A percentile compares a stretch with the other conserved stretches of the same genome.
Evolutionary conservation across 1,140 invertebrate species (phyloP).

Genomic region (Pachypsylla venusta): DNA sequence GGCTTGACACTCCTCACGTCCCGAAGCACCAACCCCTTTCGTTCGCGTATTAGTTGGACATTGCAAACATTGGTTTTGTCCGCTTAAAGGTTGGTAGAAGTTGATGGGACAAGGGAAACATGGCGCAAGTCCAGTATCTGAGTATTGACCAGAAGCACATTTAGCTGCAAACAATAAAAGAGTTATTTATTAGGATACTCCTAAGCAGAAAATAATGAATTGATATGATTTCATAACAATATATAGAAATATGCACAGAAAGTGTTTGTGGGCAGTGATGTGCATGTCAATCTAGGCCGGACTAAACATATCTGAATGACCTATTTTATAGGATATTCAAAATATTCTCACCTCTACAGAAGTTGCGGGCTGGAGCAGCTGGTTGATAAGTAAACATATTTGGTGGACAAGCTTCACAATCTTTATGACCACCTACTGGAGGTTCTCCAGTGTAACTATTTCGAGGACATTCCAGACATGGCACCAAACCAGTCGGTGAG

Average conservation of each 20-base stretch:
- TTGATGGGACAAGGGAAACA: constrained; percentile 88
- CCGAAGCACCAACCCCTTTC: constrained; percentile 51
- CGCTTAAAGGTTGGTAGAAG: constrained; percentile 73
- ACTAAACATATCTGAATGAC: no score
- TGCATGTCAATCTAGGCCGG: no score
- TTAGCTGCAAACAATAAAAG: constrained; percentile 38
- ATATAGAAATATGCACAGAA: no score
- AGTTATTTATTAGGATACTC: background rate
- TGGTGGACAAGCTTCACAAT: constrained; percentile 82
- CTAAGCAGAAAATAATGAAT: background rate
- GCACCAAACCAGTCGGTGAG: constrained; percentile 83
- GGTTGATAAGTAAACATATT: constrained; percentile 86
- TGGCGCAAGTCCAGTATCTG: constrained; percentile 83
- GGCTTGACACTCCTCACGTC: constrained; percentile 66
- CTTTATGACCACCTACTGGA: constrained; percentile 78
- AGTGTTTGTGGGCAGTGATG: no score
- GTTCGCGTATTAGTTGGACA: constrained; percentile 78
- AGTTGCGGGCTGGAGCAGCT: constrained; percentile 63
- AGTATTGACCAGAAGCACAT: constrained; percentile 86
- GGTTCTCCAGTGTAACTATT: constrained; percentile 82
- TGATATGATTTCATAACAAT: background rate
- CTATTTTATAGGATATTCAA: no score
- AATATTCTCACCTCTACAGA: constrained; percentile 59
- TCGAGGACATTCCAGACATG: constrained; percentile 85
- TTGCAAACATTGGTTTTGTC: constrained; percentile 67